Base-by-base conservation (phyloP, 1,140 invertebrate species). In the Papilio polytes region DNA sequence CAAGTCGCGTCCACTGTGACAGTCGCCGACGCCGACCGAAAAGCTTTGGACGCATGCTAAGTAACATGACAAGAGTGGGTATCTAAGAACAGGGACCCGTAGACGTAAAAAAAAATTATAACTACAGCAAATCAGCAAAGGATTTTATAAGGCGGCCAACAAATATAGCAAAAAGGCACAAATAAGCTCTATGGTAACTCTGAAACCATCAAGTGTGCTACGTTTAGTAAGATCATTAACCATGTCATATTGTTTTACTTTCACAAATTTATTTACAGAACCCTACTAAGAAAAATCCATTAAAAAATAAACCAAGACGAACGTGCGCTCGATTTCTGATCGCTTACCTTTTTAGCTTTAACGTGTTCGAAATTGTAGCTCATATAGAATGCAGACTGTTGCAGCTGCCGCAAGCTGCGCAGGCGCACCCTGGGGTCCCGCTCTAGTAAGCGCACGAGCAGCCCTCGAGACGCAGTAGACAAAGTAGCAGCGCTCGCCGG, bases 351-450 rank as follows among this genome's bases (percentile, higher is more conserved):
- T 87, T 93, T 95, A 46, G 86, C 72, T 79, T 94, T 93, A 8
- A 95, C 86, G 63, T 93, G 86, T 82, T 95, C 94, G 81, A 95
- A 95, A 83, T 95, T 94, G 80, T 91, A 96, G 63, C 91, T 88
- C 90, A 95, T 92, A 80, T 92, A 96, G 85, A 95, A 95, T 9
- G 95, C 95, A 0, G 92, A 90, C 81, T 95, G 93, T 82, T 95
- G 92, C 15, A 95, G 80, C 78, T 94, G 90, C 41, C 93, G 88
- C 59, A 96, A 84, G 66, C 88, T 94, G 56, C 92, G 89, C 84
- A 96, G 79, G 2, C 95, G 89, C 41, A 91, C 86, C 78, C 86
- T 86, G 0, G 95, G 92, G 48, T 95, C 91, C 7, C 83, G 80
- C 56, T 95, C 94, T 44, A 95, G 84, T 8, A 96, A 84, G 31